Evolutionary conservation across 2,888 invertebrate species (phyloP).

Genomic region (Dorcus hopei): DNA sequence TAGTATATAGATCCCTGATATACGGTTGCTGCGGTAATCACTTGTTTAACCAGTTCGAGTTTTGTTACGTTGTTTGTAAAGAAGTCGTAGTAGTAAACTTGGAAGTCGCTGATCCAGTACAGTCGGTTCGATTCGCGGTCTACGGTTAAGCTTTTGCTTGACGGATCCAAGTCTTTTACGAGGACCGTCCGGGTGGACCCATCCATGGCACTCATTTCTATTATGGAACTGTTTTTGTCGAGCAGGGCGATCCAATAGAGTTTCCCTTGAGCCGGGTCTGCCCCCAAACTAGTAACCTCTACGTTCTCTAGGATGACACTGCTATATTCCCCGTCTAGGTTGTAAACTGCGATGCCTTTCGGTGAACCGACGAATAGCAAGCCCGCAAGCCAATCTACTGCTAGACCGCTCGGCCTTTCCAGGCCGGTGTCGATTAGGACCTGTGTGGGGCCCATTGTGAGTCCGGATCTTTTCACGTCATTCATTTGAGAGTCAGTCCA

Average conservation of each 20-base stretch:
- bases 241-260: constrained; percentile 53
- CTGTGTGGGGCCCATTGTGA: constrained; percentile 67
- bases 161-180: constrained; percentile 36
- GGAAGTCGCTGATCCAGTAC: constrained; percentile 67
- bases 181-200: constrained; percentile 52
- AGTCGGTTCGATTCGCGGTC: constrained; percentile 50
- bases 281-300: constrained; percentile 63
- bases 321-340: constrained; percentile 69
- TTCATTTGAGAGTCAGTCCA: constrained; percentile 76
- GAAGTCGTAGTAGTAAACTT: constrained; percentile 54
- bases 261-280: constrained; percentile 62
- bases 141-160: constrained; percentile 38
- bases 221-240: constrained; percentile 30
- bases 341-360: constrained; percentile 65
- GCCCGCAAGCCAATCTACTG: constrained; percentile 78
- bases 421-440: constrained; percentile 72
- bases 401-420: constrained; percentile 66
- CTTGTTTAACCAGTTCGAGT: constrained; percentile 43
- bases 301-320: constrained; percentile 47
- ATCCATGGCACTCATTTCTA: constrained; percentile 66
- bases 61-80: constrained; percentile 32
- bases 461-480: constrained; percentile 68
- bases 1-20: constrained; percentile 64
- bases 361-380: constrained; percentile 69
- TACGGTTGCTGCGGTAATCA: constrained; percentile 65